Evolutionary conservation across 2,888 invertebrate species (phyloP).

Genomic region (Drosophila mulleri): DNA sequence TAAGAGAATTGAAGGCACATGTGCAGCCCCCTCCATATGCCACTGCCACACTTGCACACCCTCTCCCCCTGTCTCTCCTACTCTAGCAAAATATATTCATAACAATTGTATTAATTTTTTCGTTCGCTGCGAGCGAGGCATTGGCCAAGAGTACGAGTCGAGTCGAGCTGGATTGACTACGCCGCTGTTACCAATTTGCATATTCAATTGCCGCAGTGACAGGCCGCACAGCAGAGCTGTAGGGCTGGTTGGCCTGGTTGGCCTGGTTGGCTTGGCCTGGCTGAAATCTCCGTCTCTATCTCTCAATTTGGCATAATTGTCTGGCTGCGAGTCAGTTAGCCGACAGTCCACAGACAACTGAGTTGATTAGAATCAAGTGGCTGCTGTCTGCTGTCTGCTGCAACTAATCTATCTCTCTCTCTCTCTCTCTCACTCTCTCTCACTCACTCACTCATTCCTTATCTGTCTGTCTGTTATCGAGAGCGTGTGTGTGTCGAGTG

Average conservation of each 20-base stretch:
- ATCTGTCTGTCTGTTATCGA: neutral
- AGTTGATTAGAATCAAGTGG: slow-evolving; percentile 67
- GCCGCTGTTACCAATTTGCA: slow-evolving; percentile 64
- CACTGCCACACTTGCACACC: neutral
- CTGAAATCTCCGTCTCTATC: slow-evolving; percentile 14
- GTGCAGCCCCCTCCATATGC: slow-evolving; percentile 6
- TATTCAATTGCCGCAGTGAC: slow-evolving; percentile 71
- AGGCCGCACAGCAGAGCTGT: slow-evolving; percentile 44
- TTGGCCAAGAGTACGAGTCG: slow-evolving; percentile 42
- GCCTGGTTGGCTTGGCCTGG: slow-evolving; percentile 5
- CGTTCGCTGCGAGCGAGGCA: slow-evolving; percentile 35
- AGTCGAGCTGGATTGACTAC: slow-evolving; percentile 43
- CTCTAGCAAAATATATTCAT: slow-evolving; percentile 56
- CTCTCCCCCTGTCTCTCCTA: neutral
- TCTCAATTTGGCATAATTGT: slow-evolving; percentile 51
- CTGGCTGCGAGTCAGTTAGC: slow-evolving; percentile 57
- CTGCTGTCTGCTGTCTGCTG: slow-evolving; percentile 40
- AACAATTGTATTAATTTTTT: slow-evolving; percentile 72
- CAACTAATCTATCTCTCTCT: neutral
- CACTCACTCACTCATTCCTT: neutral
- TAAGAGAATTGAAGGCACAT: slow-evolving; percentile 47
- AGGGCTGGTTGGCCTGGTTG: neutral
- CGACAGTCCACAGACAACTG: slow-evolving; percentile 49
- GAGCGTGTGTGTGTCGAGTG: slow-evolving; percentile 9
- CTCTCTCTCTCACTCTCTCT: neutral